Evolutionary conservation across 2,888 invertebrate genomes (phyloP), one percentile per base, ranked within the genome.

Genomic region (Ophioninae sp.): DNA sequence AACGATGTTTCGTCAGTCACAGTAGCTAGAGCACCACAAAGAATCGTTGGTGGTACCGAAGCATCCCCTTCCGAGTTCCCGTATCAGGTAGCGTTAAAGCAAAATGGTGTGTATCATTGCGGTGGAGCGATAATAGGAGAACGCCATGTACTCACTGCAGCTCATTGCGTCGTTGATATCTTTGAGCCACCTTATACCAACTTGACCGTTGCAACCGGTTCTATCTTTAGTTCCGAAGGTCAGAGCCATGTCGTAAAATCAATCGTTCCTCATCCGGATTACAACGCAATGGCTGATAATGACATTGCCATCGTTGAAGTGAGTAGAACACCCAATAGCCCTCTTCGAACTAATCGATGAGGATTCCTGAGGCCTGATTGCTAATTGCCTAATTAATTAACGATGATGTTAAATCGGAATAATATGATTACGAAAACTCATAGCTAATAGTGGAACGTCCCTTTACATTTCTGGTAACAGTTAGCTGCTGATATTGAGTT

Each of bases 231-330:
- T 9, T 10, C 0, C 8, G n/a, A 44, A 20, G 85, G 85, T 51
- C 13, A 67, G 23, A 41, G 30, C 8, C 75, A 85, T 51, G 13
- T 0, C 9, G 68, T 80, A 0, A 39, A 65, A 61, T 61, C 22
- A 10, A 8, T 71, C 20, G 5, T 41, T 3, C 37, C 23, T 8
- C 78, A 85, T 22, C 23, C 23, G 17, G 3, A 39, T 7, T 84
- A 82, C 23, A 6, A 9, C 22, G 0, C 65, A 23, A n/a, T 75
- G 75, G 17, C 67, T 68, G 17, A 17, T 51, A 13, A 80, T 37
- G 85, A 85, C 64, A 56, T 85, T 39, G 83, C 84, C 41, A 67
- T 85, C 56, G 61, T 85, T 22, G 75, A 75, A 61, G 85, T 85
- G 67, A 81, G 73, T 73, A 5, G 20, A 20, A 10, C n/a, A 30